Evolutionary conservation across 1,140 invertebrate genomes (phyloP), one percentile per base, ranked within the genome.

Genomic region (Heliconius nattereri): DNA sequence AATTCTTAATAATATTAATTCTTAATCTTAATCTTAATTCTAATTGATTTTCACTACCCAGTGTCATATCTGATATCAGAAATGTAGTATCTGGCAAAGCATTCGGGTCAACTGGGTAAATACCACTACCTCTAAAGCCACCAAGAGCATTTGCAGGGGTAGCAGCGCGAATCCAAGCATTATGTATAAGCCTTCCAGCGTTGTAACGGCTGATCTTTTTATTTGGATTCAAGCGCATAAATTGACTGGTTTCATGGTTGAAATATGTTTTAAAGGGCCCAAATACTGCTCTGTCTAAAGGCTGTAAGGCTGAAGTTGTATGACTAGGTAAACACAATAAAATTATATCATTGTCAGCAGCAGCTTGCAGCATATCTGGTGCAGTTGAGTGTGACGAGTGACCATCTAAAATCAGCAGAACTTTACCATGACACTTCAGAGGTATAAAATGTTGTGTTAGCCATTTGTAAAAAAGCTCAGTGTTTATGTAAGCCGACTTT

Each of bases 381-480:
- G 82, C 83, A 75, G 35, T 83, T 66, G 73, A 87, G 74, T 92
- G 90, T 40, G 90, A 91, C 74, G 85, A 83, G 79, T 94, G 90
- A 35, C 91, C 89, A 78, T 95, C 93, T 74, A 94, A 83, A 81
- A 94, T 88, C 1, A 94, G 78, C 26, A 94, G 73, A 73, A 88
- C 87, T 77, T 91, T 93, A 40, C 90, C 90, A 9, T 49, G 66
- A 1, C 86, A 83, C 80, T 94, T 94, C 40, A 76, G 79, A 19
- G 90, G 88, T 37, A 93, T 75, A 80, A 94, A 94, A 76, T 89
- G 86, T 81, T 90, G 84, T 76, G 81, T 87, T 16, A 93, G 71
- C 90, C 89, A 94, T 80, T 91, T 86, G 6, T 86, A 81, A 78
- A 95, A 94, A 73, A 94, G 73, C 23, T 89, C 89, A 49, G 45